Percentiles rank a stretch among this genome's conserved stretches.
Conservation (phyloP, 2,797 vertebrate species). For the Morelia viridis region DNA sequence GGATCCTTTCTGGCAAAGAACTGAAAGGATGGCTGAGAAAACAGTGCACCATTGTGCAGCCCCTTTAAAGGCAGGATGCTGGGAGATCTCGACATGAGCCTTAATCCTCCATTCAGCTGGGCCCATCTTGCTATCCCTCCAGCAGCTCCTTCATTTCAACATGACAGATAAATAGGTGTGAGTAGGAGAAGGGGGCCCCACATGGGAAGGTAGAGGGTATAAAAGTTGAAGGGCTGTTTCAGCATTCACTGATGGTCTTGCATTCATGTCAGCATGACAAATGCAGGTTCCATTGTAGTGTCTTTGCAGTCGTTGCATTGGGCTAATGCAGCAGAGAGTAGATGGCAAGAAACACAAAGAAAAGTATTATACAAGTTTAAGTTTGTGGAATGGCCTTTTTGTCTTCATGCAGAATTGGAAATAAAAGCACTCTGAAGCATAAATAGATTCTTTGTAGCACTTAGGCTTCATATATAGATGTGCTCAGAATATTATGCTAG, state of each 20-base stretch:
- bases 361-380: constrained; percentile 11
- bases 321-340: neutral
- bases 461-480: neutral
- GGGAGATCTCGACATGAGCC: constrained; percentile 22
- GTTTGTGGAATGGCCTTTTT: neutral
- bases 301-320: constrained; percentile 11
- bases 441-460: neutral
- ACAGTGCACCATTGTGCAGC: constrained; percentile 38
- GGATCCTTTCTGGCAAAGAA: constrained; percentile 31
- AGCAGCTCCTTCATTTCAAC: constrained; percentile 46
- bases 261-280: constrained; percentile 35
- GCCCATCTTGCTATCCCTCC: constrained; percentile 37
- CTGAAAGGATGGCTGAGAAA: constrained; percentile 33
- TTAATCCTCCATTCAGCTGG: constrained; percentile 36
- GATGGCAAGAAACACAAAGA: constrained; percentile 24
- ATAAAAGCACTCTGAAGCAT: accelerated
- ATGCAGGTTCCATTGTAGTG: neutral
- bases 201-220: constrained; percentile 25
- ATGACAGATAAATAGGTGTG: constrained; percentile 54
- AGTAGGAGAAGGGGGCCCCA: constrained; percentile 23
- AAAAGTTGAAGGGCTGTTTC: constrained; percentile 20
- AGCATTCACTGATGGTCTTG: constrained; percentile 16
- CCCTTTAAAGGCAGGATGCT: constrained; percentile 51
- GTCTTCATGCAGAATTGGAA: neutral
- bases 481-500: constrained; percentile 1